Conservation (phyloP, 2,888 invertebrate species). For the Machimus rusticus region DNA sequence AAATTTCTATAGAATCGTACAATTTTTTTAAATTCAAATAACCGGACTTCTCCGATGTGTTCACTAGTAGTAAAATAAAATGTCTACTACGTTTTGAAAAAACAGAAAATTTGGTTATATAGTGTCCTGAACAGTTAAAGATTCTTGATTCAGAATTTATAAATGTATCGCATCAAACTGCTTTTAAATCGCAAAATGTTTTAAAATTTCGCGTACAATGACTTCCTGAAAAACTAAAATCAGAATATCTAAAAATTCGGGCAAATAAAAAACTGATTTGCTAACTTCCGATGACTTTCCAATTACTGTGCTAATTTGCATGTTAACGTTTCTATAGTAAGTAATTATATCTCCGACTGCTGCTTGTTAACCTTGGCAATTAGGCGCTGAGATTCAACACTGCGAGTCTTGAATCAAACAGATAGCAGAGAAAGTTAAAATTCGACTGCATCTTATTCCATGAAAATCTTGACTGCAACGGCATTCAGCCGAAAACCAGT, state of each 20-base stretch:
- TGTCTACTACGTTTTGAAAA: not conserved
- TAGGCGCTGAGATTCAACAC: not conserved
- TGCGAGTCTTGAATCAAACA: not conserved
- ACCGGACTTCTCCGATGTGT: not conserved
- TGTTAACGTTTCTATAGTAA: not conserved
- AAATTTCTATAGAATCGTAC: not conserved
- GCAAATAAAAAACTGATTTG: not conserved
- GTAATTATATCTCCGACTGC: not conserved
- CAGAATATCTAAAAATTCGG: not conserved
- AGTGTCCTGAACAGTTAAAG: not conserved
- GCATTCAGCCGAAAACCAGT: not conserved
- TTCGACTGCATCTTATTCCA: not conserved
- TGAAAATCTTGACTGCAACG: not conserved
- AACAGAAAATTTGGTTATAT: not conserved
- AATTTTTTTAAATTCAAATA: not conserved
- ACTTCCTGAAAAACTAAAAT: not conserved
- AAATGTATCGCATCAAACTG: not conserved
- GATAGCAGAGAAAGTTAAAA: not conserved
- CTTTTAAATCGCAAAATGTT: not conserved
- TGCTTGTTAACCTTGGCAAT: not conserved
- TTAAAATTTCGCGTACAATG: not conserved
- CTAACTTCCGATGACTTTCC: not conserved
- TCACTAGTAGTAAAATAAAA: not conserved
- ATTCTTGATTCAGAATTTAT: not conserved
- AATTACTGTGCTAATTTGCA: not conserved